Conservation (phyloP, 2,113 vertebrate genomes). For the Nesoenas mayeri region DNA sequence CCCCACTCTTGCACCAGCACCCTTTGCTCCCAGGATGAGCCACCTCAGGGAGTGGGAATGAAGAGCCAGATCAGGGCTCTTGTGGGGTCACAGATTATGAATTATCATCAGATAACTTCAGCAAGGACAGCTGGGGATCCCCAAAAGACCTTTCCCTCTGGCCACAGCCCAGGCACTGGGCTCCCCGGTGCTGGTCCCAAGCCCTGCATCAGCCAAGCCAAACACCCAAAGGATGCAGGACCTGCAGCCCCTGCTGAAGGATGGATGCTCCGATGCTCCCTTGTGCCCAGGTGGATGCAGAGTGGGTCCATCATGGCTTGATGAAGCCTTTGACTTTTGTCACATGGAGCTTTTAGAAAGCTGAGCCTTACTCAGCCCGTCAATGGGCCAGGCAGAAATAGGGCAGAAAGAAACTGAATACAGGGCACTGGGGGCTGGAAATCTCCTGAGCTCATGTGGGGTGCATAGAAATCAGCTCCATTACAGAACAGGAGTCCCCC, state of each 20-base stretch:
- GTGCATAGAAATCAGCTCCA: neutral
- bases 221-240: neutral
- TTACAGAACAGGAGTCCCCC: accelerated
- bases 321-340: neutral
- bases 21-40: neutral
- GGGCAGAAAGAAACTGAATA: neutral
- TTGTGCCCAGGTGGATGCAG: accelerated
- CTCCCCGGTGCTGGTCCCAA: neutral
- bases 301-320: neutral
- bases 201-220: neutral
- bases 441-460: neutral
- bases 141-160: neutral
- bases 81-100: neutral
- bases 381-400: neutral
- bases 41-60: neutral
- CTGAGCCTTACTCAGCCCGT: neutral
- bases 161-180: accelerated
- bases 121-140: neutral
- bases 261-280: neutral
- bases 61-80: neutral
- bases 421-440: neutral
- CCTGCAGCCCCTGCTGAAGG: accelerated
- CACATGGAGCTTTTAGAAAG: neutral
- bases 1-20: neutral
- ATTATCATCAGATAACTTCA: neutral